phyloP scores from a whole-genome alignment of 2,888 invertebrate species.

The Busseola fusca region DNA sequence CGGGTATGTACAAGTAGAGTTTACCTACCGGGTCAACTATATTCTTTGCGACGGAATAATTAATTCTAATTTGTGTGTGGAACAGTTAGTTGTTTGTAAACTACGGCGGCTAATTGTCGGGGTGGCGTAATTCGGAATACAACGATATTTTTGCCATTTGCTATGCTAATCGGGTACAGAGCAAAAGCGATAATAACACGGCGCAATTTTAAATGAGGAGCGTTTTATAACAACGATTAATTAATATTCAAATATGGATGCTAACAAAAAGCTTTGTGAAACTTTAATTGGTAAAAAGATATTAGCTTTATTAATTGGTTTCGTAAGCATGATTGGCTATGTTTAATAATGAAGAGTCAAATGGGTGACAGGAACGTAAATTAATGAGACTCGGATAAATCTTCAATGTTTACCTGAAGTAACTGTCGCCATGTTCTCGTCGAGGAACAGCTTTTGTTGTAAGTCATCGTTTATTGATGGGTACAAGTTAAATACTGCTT shows the following conservation, averaged over 20 bases:
- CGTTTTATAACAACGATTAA: constrained; percentile 27
- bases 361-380: constrained; percentile 24
- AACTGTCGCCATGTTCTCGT: not conserved
- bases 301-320: constrained; percentile 22
- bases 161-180: constrained; percentile 51
- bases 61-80: constrained; percentile 55
- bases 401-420: constrained; percentile 2
- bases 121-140: constrained; percentile 35
- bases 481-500: constrained; percentile 35
- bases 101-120: constrained; percentile 39
- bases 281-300: constrained; percentile 25
- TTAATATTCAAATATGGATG: constrained; percentile 33
- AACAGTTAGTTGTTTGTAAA: constrained; percentile 51
- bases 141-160: constrained; percentile 51
- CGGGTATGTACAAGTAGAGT: constrained; percentile 62
- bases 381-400: constrained; percentile 20
- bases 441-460: constrained; percentile 35
- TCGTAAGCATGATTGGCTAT: constrained; percentile 27
- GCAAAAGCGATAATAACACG: constrained; percentile 39
- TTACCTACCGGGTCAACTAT: constrained; percentile 49
- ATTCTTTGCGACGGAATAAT: constrained; percentile 54
- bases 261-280: constrained; percentile 18
- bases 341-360: constrained; percentile 26
- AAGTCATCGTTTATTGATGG: constrained; percentile 29
- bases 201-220: constrained; percentile 32